Percentiles rank a stretch among this genome's conserved stretches.
Conservation (phyloP, 2,888 invertebrate species). For the Coecobrya sp. region DNA sequence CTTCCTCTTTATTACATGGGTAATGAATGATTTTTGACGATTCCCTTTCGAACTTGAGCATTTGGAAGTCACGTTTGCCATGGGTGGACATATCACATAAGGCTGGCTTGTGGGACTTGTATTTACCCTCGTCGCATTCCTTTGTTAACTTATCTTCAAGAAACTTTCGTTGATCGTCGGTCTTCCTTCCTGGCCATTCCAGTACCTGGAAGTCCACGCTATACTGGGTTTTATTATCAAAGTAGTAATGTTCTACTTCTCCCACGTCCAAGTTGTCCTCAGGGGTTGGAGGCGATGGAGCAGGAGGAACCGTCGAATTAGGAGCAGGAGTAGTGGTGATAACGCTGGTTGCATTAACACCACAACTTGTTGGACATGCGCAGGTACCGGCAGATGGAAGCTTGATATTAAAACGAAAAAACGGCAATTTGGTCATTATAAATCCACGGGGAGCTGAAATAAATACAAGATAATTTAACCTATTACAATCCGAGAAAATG, state of each 20-base stretch:
- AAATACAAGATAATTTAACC: background rate
- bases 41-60: conserved; percentile 17
- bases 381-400: background rate
- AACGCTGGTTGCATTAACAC: background rate
- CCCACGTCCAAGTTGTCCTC: conserved; percentile 34
- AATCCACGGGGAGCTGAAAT: conserved; percentile 36
- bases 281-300: background rate
- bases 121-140: background rate
- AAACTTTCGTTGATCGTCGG: background rate
- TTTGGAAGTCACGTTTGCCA: conserved; percentile 25
- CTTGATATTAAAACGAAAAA: conserved; percentile 36
- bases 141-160: background rate
- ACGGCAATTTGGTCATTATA: conserved; percentile 18
- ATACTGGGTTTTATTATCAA: background rate
- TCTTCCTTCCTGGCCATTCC: conserved; percentile 44
- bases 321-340: no score
- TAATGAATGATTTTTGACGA: conserved; percentile 36
- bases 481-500: background rate
- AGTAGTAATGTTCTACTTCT: conserved; percentile 13
- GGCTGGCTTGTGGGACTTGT: conserved; percentile 6
- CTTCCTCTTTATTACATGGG: conserved; percentile 52
- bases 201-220: conserved; percentile 27
- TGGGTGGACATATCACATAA: background rate
- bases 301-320: background rate
- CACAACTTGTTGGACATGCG: no score